Evolutionary conservation across 2,888 invertebrate species (phyloP).

Genomic region (Leuctra nigra): DNA sequence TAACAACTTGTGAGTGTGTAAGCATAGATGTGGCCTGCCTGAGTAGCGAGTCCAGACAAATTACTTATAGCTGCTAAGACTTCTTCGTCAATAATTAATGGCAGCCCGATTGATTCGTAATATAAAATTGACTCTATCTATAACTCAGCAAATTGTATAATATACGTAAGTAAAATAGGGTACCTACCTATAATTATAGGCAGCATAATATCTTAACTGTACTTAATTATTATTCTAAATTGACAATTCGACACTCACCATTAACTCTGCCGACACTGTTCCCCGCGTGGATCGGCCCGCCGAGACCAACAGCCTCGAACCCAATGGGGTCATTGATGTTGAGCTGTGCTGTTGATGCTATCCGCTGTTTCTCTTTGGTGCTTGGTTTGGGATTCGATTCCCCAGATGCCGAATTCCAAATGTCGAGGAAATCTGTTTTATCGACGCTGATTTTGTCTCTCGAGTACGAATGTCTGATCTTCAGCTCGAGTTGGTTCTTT

Average conservation of each 20-base stretch:
- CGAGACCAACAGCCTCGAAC: constrained; percentile 19
- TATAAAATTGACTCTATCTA: too few relatives aligned
- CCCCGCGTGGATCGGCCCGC: neutral
- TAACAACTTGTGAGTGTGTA: too few relatives aligned
- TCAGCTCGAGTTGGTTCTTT: constrained; percentile 18
- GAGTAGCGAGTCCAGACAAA: too few relatives aligned
- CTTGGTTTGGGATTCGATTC: constrained; percentile 16
- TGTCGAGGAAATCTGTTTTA: constrained; percentile 13
- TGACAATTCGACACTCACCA: neutral
- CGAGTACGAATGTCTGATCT: constrained; percentile 22
- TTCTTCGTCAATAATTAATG: too few relatives aligned
- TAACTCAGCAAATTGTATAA: too few relatives aligned
- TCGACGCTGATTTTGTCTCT: constrained; percentile 20
- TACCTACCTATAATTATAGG: neutral
- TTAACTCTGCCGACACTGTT: neutral
- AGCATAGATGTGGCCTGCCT: too few relatives aligned
- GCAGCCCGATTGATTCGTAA: too few relatives aligned
- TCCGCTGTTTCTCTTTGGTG: constrained; percentile 3
- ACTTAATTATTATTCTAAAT: neutral
- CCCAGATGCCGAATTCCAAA: constrained; percentile 17
- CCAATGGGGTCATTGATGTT: constrained; percentile 17
- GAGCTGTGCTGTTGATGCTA: constrained; percentile 9
- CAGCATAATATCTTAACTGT: neutral
- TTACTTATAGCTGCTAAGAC: too few relatives aligned
- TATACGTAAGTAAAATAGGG: too few relatives aligned